These are phyloP conservation scores for Drepana arcuata DNA, from an alignment of 1,140 invertebrate genomes.

Conservation along the genomic window DNA sequence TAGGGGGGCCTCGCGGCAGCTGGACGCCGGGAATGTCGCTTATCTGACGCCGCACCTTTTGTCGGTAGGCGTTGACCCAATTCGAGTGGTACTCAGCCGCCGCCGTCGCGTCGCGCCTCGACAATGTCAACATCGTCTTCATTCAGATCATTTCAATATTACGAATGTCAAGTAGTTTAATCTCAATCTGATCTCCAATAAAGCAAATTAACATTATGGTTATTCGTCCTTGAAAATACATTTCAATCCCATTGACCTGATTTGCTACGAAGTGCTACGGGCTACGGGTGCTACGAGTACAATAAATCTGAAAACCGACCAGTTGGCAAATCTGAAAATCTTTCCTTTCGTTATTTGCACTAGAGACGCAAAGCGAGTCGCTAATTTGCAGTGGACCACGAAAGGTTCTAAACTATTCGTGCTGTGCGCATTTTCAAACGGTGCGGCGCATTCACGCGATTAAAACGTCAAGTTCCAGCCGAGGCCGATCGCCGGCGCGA, in stretches of 20 bases:
- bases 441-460: conserved; percentile 43
- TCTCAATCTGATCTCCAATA: too few relatives aligned
- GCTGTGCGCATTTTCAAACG: conserved; percentile 41
- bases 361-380: conserved; percentile 20
- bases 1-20: conserved; percentile 41
- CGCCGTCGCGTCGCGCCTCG: too few relatives aligned
- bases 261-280: too few relatives aligned
- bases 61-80: conserved; percentile 59
- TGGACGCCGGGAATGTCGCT: conserved; percentile 56
- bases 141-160: conserved; percentile 27
- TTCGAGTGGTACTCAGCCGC: conserved; percentile 52
- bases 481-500: conserved; percentile 60
- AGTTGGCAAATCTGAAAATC: too few relatives aligned
- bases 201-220: too few relatives aligned
- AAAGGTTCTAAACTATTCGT: conserved; percentile 30
- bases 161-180: conserved; percentile 5
- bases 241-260: too few relatives aligned
- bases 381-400: conserved; percentile 28
- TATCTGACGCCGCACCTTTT: conserved; percentile 67
- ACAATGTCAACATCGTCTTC: conserved; percentile 44
- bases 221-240: too few relatives aligned
- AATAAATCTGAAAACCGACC: too few relatives aligned
- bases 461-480: conserved; percentile 50
- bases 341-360: conserved; percentile 14
- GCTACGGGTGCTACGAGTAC: too few relatives aligned